Evolutionary conservation across 1,140 invertebrate genomes (phyloP), one percentile per base, ranked within the genome.

Genomic region (Grapholita molesta): DNA sequence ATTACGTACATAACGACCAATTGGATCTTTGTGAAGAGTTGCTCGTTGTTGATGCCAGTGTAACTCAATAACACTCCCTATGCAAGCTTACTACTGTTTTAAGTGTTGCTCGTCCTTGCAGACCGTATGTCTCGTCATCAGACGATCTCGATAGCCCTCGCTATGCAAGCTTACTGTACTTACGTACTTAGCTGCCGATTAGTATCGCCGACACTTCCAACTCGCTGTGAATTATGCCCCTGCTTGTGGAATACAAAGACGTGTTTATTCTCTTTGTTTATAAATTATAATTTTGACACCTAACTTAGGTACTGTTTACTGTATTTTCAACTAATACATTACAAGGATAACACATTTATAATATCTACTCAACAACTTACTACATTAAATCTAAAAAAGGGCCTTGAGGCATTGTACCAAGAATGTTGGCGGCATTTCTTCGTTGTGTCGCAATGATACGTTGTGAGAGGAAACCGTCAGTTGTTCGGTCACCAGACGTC

Each of bases 131-230:
- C 18, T n/a, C 55, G 24, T 32, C 55, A 61, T 61, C 55, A 61
- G 55, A 61, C 55, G 55, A 61, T 61, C 55, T 61, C 55, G 55
- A 61, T 28, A 32, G 55, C 42, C 18, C 42, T n/a, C 42, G 42
- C 55, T 61, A 61, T 61, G 25, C 28, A 61, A 61, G 55, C 55
- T 61, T 61, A 61, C 38, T 48, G 42, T 48, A 21, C 28, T 32
- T 61, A 61, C 35, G 35, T 38, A 57, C 28, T 30, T 57, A 57
- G 53, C 55, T 18, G 28, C 24, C 55, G 55, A 61, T 61, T 61
- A 61, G 23, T 61, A 61, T 61, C 55, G 24, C 15, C 25, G 55
- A 61, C 55, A 61, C 55, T 61, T 61, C 7, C 24, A 15, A 61
- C 25, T 30, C 28, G 12, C 12, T 15, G 25, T 18, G 25, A 61